phyloP scores from a whole-genome alignment of 2,113 vertebrate genomes.

The Pelecanoides urinatrix region DNA sequence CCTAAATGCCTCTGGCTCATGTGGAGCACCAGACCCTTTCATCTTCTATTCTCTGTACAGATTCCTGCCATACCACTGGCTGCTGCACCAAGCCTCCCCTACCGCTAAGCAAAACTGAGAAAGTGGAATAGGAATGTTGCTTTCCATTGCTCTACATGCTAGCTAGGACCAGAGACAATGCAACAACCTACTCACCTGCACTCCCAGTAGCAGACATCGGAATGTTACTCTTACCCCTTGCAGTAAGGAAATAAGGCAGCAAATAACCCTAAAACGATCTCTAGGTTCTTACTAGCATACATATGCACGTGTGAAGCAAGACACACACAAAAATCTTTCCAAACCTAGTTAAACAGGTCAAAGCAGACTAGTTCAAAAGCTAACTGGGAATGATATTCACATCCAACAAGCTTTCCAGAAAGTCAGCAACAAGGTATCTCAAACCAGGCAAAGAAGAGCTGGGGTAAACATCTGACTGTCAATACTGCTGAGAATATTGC shows the following conservation, averaged over 20 bases:
- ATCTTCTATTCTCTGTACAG: conserved; percentile 50
- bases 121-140: conserved; percentile 47
- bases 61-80: conserved; percentile 69
- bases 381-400: background rate
- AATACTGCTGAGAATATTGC: background rate
- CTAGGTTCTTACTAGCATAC: background rate
- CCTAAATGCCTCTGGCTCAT: conserved; percentile 50
- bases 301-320: background rate
- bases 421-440: background rate
- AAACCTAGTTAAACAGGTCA: background rate
- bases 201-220: background rate
- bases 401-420: background rate
- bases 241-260: background rate
- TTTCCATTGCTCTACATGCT: background rate
- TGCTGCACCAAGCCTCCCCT: conserved; percentile 52
- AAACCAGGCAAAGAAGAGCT: background rate
- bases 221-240: background rate
- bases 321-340: background rate
- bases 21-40: conserved; percentile 35
- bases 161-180: background rate
- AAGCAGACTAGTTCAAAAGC: background rate
- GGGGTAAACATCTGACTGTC: background rate
- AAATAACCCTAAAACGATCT: background rate
- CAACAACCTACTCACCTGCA: background rate
- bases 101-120: conserved; percentile 14